Percentiles rank a stretch among this genome's conserved stretches.
phyloP scores from a whole-genome alignment of 2,113 vertebrate species.

The Panthera tigris region DNA sequence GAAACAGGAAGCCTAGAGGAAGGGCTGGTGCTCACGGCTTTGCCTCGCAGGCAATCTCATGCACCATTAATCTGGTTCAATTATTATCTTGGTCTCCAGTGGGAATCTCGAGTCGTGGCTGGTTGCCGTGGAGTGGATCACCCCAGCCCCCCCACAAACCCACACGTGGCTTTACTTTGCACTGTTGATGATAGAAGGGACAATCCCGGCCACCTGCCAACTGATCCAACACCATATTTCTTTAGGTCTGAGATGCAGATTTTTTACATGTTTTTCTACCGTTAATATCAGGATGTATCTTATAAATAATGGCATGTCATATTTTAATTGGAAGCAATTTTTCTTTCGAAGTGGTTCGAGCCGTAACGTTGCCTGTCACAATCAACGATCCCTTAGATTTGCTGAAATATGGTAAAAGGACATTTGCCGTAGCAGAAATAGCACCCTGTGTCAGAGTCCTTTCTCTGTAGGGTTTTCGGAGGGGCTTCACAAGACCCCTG shows the following conservation, averaged over 20 bases:
- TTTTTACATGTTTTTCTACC: neutral
- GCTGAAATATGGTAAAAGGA: neutral
- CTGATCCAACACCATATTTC: neutral
- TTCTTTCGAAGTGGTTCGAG: neutral
- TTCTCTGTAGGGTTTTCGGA: neutral
- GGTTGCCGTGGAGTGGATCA: rapidly evolving
- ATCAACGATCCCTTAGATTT: neutral
- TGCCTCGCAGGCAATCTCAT: neutral
- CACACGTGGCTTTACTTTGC: neutral
- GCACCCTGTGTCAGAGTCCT: rapidly evolving
- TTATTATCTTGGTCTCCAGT: too few species aligned
- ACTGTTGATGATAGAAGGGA: neutral
- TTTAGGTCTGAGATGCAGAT: neutral
- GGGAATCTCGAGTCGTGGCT: neutral
- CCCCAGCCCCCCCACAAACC: rapidly evolving
- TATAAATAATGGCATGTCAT: neutral
- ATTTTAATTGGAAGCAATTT: neutral
- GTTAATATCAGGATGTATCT: neutral
- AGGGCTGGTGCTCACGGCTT: too few species aligned
- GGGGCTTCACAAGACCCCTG: rapidly evolving
- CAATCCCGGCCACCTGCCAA: neutral
- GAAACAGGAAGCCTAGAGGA: neutral
- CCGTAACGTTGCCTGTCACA: neutral
- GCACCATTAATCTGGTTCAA: rapidly evolving
- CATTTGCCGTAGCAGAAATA: neutral